Evolutionary conservation across 1,140 invertebrate genomes (phyloP).

Genomic region (Potamilus streckersoni): DNA sequence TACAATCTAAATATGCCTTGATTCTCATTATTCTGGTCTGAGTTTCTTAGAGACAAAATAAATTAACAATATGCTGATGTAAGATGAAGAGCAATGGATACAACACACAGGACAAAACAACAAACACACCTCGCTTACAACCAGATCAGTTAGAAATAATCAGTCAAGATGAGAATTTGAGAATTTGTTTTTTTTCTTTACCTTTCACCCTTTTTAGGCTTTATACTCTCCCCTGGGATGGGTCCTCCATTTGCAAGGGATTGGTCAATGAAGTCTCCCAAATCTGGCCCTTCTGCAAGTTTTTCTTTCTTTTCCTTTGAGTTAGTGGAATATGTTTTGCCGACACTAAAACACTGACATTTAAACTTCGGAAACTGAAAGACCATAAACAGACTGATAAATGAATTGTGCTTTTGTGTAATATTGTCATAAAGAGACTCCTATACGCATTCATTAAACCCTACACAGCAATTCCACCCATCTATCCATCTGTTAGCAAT

Average conservation of each 20-base stretch:
- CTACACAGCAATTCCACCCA: too few species aligned
- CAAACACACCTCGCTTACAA: not conserved
- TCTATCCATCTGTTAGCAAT: too few species aligned
- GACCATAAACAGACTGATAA: too few species aligned
- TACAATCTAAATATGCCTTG: not conserved
- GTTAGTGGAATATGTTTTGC: constrained; percentile 13
- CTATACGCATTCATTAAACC: too few species aligned
- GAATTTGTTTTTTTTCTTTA: constrained; percentile 40
- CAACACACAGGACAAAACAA: not conserved
- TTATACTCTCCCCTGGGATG: constrained; percentile 75
- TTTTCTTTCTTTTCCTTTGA: constrained; percentile 52
- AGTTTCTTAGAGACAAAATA: not conserved
- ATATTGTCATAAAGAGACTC: too few species aligned
- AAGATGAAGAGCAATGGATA: constrained; percentile 7
- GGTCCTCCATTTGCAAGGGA: constrained; percentile 73
- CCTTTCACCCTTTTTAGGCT: constrained; percentile 84
- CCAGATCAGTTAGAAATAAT: not conserved
- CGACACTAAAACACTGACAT: constrained; percentile 21
- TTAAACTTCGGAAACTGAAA: constrained; percentile 9
- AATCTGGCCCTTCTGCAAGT: constrained; percentile 65
- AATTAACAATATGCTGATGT: not conserved
- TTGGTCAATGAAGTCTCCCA: constrained; percentile 71
- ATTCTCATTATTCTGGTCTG: not conserved
- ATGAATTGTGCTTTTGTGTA: too few species aligned
- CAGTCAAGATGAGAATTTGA: not conserved